These are phyloP conservation scores for Galendromus occidentalis DNA, from an alignment of 1,140 invertebrate species.

Conservation along the genomic window DNA sequence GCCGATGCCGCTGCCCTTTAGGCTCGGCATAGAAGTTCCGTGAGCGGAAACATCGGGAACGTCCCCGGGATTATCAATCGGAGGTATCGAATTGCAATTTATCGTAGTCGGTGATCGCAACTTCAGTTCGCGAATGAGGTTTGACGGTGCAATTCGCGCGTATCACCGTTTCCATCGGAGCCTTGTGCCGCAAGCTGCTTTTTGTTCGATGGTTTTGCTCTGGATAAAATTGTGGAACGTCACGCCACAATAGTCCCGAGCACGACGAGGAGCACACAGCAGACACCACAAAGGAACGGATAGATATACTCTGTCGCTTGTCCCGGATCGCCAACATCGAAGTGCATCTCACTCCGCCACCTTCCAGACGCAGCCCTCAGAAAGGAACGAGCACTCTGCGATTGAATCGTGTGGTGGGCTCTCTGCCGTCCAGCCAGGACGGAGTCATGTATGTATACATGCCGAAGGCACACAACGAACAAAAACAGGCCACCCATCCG, in stretches of 20 bases:
- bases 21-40: not conserved
- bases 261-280: no score
- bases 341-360: no score
- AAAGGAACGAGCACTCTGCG: no score
- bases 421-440: no score
- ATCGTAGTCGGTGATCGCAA: not conserved
- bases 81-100: not conserved
- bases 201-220: not conserved
- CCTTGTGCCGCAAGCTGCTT: not conserved
- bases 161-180: not conserved
- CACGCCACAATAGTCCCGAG: not conserved
- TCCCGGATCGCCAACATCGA: no score
- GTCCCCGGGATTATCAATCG: not conserved
- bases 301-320: no score
- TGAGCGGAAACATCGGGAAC: not conserved
- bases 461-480: no score
- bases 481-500: no score
- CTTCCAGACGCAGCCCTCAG: no score
- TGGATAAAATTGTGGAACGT: not conserved
- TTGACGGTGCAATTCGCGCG: not conserved
- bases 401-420: no score
- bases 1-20: not conserved
- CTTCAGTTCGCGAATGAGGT: not conserved
- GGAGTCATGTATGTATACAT: no score
- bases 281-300: no score